Conservation (phyloP, 2,113 vertebrate species). For the Columbina picui region DNA sequence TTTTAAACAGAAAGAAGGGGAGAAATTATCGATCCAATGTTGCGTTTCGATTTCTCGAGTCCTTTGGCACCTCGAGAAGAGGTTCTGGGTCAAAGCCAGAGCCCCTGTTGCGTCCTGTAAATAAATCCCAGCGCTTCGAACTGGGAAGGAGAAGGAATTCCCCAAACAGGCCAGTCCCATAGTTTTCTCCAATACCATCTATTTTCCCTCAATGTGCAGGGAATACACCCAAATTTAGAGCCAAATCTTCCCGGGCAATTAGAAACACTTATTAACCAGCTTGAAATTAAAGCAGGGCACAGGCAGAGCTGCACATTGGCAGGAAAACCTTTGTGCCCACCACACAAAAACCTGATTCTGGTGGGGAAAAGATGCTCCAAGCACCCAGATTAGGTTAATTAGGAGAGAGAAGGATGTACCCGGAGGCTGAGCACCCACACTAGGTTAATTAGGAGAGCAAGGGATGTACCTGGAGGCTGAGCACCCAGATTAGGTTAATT, state of each 20-base stretch:
- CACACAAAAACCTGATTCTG: fast-evolving
- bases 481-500: too few species aligned
- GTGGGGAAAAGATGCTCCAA: background rate
- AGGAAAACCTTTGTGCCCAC: background rate
- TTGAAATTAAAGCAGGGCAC: too few species aligned
- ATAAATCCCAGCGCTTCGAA: background rate
- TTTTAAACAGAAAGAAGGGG: background rate
- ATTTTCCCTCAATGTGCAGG: background rate
- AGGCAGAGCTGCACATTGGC: background rate
- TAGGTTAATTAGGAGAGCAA: too few species aligned
- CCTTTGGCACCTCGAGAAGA: background rate
- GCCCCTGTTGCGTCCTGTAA: background rate
- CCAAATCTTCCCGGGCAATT: background rate
- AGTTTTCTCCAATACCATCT: background rate
- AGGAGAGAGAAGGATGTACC: background rate
- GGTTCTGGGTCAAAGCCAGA: background rate
- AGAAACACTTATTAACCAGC: background rate
- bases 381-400: background rate
- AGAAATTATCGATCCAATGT: background rate
- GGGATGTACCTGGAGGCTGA: too few species aligned
- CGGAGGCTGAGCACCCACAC: too few species aligned
- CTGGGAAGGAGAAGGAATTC: fast-evolving
- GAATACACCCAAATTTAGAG: background rate
- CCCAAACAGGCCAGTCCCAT: too few species aligned
- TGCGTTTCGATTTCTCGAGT: background rate